A percentile compares a stretch with the other conserved stretches of the same genome.
Conservation (phyloP, 2,113 vertebrate genomes). For the Colaptes auratus region DNA sequence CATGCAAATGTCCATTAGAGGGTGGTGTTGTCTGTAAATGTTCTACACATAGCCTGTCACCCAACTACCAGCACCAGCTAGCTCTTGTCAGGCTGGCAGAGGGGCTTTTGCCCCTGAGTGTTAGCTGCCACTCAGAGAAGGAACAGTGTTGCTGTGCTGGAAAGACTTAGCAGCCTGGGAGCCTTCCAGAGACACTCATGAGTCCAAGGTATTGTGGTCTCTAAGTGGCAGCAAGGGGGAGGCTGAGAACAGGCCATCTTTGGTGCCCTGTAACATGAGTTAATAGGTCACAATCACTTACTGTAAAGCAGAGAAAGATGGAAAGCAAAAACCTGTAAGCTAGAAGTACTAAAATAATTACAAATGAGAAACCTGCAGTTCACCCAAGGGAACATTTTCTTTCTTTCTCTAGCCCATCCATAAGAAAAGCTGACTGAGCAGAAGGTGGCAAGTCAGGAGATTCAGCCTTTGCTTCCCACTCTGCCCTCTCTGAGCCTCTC, state of each 20-base stretch:
- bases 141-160: neutral
- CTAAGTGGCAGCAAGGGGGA: neutral
- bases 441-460: constrained; percentile 11
- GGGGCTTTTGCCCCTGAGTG: neutral
- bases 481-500: neutral
- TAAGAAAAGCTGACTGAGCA: constrained; percentile 10
- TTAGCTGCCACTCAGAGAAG: neutral
- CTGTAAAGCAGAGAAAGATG: neutral
- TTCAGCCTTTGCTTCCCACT: neutral
- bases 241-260: neutral
- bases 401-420: neutral
- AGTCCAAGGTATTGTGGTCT: neutral
- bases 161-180: neutral
- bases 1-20: constrained; percentile 7
- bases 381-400: neutral
- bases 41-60: neutral
- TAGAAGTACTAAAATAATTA: neutral
- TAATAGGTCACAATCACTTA: neutral
- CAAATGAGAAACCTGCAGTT: neutral
- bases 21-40: constrained; percentile 14
- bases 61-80: neutral
- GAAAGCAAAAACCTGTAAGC: constrained; percentile 14
- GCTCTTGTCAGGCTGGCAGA: neutral
- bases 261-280: neutral
- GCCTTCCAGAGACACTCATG: neutral